These are phyloP conservation scores for Parnassius mnemosyne DNA, from an alignment of 2,888 invertebrate genomes.

Conservation along the genomic window DNA sequence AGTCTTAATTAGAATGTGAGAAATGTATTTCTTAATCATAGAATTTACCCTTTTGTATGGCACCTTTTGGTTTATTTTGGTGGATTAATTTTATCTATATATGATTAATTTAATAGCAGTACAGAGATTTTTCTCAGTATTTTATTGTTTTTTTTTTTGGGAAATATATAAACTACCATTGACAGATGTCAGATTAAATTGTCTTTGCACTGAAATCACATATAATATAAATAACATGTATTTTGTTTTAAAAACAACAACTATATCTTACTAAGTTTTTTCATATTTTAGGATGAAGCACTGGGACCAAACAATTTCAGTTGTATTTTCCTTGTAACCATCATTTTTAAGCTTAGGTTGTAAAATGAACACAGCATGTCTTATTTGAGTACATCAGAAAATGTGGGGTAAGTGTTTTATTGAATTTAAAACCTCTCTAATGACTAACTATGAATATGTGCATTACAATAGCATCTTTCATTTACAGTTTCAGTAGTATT, in stretches of 20 bases:
- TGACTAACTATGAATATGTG: no score
- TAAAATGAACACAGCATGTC: conserved; percentile 78
- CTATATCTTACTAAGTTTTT: conserved; percentile 33
- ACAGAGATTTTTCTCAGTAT: not conserved
- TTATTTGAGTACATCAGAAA: conserved; percentile 78
- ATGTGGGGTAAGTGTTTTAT: conserved; percentile 68
- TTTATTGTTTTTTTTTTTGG: conserved; percentile 7
- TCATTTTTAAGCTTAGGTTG: conserved; percentile 58
- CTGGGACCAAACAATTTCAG: conserved; percentile 63
- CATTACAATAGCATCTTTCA: no score
- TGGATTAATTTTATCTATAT: not conserved
- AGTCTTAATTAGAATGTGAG: conserved; percentile 54
- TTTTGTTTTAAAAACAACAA: conserved; percentile 37
- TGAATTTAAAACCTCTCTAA: not conserved
- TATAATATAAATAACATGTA: conserved; percentile 37
- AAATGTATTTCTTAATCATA: conserved; percentile 36
- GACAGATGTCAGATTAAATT: conserved; percentile 67
- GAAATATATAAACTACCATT: conserved; percentile 37
- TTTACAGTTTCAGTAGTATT: conserved; percentile 63
- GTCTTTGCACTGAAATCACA: conserved; percentile 49
- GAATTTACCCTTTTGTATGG: conserved; percentile 19
- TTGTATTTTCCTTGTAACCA: conserved; percentile 49
- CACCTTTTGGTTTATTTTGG: conserved; percentile 13
- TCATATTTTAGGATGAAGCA: conserved; percentile 62
- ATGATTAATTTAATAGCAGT: conserved; percentile 6